Evolutionary conservation across 92 coral and sea anemone species (phyloP), one percentile per base, ranked within the genome.

Genomic region (Meandrina meandrites): DNA sequence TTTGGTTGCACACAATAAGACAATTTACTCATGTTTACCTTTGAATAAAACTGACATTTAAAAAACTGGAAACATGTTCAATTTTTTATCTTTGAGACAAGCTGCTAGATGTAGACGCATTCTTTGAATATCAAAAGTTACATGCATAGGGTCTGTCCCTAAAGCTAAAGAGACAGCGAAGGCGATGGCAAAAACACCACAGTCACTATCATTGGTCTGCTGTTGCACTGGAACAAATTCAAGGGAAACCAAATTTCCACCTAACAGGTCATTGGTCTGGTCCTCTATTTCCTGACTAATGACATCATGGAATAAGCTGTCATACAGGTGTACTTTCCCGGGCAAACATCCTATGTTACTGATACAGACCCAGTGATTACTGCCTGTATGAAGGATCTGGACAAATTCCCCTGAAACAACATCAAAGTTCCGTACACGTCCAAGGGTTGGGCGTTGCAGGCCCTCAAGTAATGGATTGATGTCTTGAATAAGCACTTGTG

Each of bases 161-260:
- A 78, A 45, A 53, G 84, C 94, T 16, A 93, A 57, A 72, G 91
- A 79, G 45, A 90, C 86, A 76, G 94, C 94, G 76, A 91, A 89
- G 30, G 96, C 96, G 58, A 84, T 84, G 22, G 96, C 83, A 84
- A 93, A 91, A 34, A 91, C 91, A 30, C 94, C 92, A 67, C 96
- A 90, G 88, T 88, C 93, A 88, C 96, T 88, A 19, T 84, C 83
- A 79, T 92, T 90, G 12, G 34, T 79, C 79, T 92, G 95, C 76
- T 92, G 95, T 79, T 90, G 94, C 10, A 70, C 84, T 57, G 93
- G 91, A 67, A 90, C 93, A 90, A 76, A 76, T 3, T 81, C 81
- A 28, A 91, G 79, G 22, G 31, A 50, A 28, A 71, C 74, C 62
- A 86, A 81, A 19, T 48, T 30, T 53, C 84, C 91, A 53, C 83